phyloP scores from a whole-genome alignment of 92 coral and sea anemone species.

The Parazoanthus darwini region DNA sequence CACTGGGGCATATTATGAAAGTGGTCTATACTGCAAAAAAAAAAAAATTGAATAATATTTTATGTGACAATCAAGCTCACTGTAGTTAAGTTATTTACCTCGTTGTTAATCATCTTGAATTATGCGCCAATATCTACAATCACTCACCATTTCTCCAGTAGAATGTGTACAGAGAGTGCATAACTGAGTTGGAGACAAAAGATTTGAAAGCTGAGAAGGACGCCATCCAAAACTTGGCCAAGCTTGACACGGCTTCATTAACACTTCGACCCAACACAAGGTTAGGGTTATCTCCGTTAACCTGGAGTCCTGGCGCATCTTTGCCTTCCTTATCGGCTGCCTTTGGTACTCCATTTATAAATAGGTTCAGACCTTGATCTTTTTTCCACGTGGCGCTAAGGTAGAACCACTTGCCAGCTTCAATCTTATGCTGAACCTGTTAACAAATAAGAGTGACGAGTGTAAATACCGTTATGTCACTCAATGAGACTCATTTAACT shows the following conservation, averaged over 20 bases:
- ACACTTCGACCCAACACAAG: conserved; percentile 80
- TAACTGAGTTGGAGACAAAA: conserved; percentile 61
- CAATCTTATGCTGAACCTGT: conserved; percentile 37
- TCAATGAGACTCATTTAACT: no score
- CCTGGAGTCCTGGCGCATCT: conserved; percentile 48
- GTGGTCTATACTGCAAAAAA: no score
- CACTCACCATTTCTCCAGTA: conserved; percentile 86
- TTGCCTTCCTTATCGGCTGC: conserved; percentile 59
- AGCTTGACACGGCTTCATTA: conserved; percentile 47
- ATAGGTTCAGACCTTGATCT: conserved; percentile 73
- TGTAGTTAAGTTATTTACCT: no score
- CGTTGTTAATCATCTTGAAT: no score
- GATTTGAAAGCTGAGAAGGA: conserved; percentile 74
- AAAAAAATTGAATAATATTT: no score
- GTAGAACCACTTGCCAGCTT: conserved; percentile 63
- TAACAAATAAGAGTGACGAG: no score
- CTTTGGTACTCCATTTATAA: conserved; percentile 52
- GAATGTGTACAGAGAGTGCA: conserved; percentile 74
- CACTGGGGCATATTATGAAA: no score
- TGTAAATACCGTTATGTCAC: no score
- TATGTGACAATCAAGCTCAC: no score
- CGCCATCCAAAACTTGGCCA: conserved; percentile 74
- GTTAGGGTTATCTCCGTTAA: conserved; percentile 63
- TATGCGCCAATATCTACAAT: background rate
- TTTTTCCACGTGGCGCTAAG: conserved; percentile 76